phyloP scores from a whole-genome alignment of 2,888 invertebrate species.

The Spodoptera littoralis region DNA sequence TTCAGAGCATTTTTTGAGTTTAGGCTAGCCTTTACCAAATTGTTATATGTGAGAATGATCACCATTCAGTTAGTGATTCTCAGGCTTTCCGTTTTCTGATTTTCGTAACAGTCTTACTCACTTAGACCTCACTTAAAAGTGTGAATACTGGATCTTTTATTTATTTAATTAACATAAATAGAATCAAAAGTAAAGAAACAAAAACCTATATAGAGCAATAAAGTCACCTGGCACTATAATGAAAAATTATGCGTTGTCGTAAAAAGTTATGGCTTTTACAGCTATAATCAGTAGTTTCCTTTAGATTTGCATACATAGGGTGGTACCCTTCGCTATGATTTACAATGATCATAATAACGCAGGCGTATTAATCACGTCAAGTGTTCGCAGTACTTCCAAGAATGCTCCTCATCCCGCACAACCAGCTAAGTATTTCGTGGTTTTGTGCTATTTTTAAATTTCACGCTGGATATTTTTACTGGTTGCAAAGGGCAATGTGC shows the following conservation, averaged over 20 bases:
- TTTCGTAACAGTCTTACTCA: no score
- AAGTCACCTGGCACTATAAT: conserved; percentile 18
- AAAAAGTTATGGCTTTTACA: conserved; percentile 48
- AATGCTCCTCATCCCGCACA: conserved; percentile 49
- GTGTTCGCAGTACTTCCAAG: conserved; percentile 54
- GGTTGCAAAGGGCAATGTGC: conserved; percentile 68
- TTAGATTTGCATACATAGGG: conserved; percentile 57
- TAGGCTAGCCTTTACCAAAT: no score
- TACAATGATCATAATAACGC: conserved; percentile 60
- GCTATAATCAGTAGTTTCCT: conserved; percentile 42
- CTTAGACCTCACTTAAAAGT: no score
- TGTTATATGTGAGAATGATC: no score
- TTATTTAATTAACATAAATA: no score
- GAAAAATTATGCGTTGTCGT: conserved; percentile 32
- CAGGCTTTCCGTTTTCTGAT: no score
- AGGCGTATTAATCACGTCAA: conserved; percentile 62
- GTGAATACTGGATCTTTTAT: no score
- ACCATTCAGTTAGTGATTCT: no score
- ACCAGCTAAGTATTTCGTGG: conserved; percentile 55
- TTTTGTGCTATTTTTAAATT: conserved; percentile 70
- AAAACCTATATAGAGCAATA: conserved; percentile 4
- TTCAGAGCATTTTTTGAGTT: no score
- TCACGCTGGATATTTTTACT: conserved; percentile 68
- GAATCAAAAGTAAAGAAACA: conserved; percentile 1
- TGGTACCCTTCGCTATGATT: conserved; percentile 55